A percentile compares a stretch with the other conserved stretches of the same genome.
phyloP scores from a whole-genome alignment of 2,113 vertebrate genomes.

The Ctenodactylus gundi region DNA sequence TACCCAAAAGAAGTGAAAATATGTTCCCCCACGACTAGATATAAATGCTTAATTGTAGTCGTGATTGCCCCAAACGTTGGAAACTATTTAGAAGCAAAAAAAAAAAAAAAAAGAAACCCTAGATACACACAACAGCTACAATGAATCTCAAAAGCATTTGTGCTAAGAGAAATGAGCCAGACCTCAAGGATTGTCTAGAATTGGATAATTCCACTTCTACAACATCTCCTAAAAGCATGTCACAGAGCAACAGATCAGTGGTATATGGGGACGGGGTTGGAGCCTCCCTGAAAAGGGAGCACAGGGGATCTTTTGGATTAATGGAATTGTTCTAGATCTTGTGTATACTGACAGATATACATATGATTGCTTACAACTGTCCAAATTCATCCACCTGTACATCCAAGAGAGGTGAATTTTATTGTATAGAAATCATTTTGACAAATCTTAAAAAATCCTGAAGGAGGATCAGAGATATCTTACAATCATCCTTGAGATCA shows the following conservation, averaged over 20 bases:
- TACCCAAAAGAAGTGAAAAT: not conserved
- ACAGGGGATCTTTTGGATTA: not conserved
- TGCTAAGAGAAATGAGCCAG: not conserved
- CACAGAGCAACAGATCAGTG: not conserved
- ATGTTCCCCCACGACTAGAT: not conserved
- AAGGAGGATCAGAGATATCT: not conserved
- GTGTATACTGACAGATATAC: accelerated
- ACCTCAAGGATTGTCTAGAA: not conserved
- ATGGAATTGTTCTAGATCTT: not conserved
- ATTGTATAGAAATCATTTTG: not conserved
- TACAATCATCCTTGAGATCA: not conserved
- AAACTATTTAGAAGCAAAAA: not conserved
- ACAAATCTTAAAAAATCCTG: not conserved
- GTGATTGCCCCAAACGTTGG: not conserved
- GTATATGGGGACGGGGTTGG: not conserved
- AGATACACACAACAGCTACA: accelerated
- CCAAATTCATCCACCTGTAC: not conserved
- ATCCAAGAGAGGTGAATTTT: not conserved
- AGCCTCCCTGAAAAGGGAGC: accelerated
- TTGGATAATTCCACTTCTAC: not conserved
- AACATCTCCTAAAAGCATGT: not conserved
- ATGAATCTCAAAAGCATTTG: not conserved
- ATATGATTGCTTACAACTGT: accelerated
- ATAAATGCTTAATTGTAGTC: not conserved
- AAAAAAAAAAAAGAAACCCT: not conserved